Evolutionary conservation across 2,113 vertebrate species (phyloP).

Genomic region (Phaethon lepturus): DNA sequence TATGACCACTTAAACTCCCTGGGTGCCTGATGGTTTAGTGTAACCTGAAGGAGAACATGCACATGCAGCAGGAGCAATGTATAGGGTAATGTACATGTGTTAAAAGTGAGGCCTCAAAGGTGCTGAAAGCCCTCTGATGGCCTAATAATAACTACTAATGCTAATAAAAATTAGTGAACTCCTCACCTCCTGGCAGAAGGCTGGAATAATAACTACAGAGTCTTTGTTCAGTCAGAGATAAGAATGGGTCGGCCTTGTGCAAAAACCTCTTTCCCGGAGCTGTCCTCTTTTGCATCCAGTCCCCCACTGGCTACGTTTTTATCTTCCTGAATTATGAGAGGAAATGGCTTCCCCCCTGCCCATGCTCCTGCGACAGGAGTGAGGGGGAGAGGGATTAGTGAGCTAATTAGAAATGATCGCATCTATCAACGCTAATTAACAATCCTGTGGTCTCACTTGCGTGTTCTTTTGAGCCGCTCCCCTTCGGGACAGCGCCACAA

Average conservation of each 20-base stretch:
- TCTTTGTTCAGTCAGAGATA: background rate
- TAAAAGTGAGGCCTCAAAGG: background rate
- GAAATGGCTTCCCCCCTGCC: background rate
- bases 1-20: background rate
- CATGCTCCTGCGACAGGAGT: background rate
- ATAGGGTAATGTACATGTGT: background rate
- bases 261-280: background rate
- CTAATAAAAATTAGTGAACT: constrained; percentile 49
- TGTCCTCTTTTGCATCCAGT: background rate
- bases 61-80: background rate
- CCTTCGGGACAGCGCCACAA: constrained; percentile 62
- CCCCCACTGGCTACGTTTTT: background rate
- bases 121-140: constrained; percentile 20
- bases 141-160: constrained; percentile 56
- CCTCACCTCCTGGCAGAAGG: constrained; percentile 34
- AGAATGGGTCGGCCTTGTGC: background rate
- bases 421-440: constrained; percentile 85
- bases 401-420: constrained; percentile 87
- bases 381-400: constrained; percentile 76
- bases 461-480: constrained; percentile 77
- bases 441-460: constrained; percentile 70
- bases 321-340: background rate
- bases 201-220: background rate
- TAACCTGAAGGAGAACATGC: background rate
- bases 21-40: rapidly evolving